Evolutionary conservation across 2,888 invertebrate genomes (phyloP).

Genomic region (Agrotis ipsilon): DNA sequence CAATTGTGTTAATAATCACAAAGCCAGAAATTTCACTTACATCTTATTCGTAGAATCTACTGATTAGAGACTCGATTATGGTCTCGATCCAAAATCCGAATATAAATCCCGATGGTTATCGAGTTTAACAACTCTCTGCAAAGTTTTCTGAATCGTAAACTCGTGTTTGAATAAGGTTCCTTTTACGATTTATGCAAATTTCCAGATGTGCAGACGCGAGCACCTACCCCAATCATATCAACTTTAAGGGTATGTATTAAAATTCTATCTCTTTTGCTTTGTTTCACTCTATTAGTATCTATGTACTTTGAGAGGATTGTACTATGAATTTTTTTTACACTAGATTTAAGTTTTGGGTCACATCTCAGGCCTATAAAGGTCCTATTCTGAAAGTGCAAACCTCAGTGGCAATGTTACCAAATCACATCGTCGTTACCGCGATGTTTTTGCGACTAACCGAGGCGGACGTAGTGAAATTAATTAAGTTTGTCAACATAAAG

Average conservation of each 20-base stretch:
- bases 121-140: background rate
- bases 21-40: background rate
- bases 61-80: background rate
- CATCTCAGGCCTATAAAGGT: no score
- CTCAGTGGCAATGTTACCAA: no score
- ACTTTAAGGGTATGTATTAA: no score
- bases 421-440: no score
- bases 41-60: background rate
- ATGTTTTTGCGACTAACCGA: no score
- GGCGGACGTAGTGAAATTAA: no score
- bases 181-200: conserved; percentile 22
- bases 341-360: no score
- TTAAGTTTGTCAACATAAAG: no score
- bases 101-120: background rate
- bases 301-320: background rate
- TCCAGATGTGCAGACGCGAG: background rate
- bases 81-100: background rate
- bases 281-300: no score
- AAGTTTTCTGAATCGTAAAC: conserved; percentile 26
- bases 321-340: background rate
- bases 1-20: background rate
- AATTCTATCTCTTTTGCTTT: no score
- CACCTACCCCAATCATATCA: no score
- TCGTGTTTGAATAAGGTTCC: conserved; percentile 4
- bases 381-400: no score